Percentiles rank a stretch among this genome's conserved stretches.
Evolutionary conservation across 1,140 invertebrate genomes (phyloP).

Genomic region (Drosophila varians): DNA sequence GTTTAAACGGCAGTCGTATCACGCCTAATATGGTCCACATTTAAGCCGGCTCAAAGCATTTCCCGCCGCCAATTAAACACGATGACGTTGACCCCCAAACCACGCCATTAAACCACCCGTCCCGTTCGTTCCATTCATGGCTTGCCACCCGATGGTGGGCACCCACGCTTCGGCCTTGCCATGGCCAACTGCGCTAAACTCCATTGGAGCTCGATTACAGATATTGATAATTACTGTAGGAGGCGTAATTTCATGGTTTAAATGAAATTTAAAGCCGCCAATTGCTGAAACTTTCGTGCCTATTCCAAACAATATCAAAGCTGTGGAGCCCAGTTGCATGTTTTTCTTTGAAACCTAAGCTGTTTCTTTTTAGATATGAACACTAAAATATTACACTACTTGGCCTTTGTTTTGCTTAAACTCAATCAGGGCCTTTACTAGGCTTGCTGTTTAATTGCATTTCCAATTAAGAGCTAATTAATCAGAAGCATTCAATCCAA

Average conservation of each 20-base stretch:
- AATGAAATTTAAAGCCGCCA: conserved; percentile 11
- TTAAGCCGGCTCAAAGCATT: conserved; percentile 43
- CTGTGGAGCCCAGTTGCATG: conserved; percentile 5
- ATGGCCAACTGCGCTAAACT: conserved; percentile 19
- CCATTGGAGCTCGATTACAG: conserved; percentile 17
- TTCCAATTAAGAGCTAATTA: neutral
- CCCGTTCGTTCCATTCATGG: conserved; percentile 23
- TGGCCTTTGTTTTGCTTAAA: neutral
- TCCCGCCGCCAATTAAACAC: conserved; percentile 45
- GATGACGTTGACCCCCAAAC: conserved; percentile 71
- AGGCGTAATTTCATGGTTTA: conserved; percentile 18
- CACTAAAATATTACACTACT: conserved; percentile 8
- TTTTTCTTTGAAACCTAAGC: conserved; percentile 10
- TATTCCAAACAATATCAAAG: conserved; percentile 26
- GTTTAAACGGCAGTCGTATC: conserved; percentile 53
- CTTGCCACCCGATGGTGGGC: conserved; percentile 1
- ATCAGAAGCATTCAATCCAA: neutral
- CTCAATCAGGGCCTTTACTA: neutral
- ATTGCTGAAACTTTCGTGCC: conserved; percentile 22
- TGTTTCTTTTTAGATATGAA: neutral
- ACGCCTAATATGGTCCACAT: conserved; percentile 62
- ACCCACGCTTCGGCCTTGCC: conserved; percentile 40
- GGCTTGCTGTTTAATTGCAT: neutral
- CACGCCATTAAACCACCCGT: neutral
- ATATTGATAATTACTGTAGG: conserved; percentile 42